These are phyloP conservation scores for Lepus europaeus DNA, from an alignment of 2,113 vertebrate genomes.

Conservation along the genomic window DNA sequence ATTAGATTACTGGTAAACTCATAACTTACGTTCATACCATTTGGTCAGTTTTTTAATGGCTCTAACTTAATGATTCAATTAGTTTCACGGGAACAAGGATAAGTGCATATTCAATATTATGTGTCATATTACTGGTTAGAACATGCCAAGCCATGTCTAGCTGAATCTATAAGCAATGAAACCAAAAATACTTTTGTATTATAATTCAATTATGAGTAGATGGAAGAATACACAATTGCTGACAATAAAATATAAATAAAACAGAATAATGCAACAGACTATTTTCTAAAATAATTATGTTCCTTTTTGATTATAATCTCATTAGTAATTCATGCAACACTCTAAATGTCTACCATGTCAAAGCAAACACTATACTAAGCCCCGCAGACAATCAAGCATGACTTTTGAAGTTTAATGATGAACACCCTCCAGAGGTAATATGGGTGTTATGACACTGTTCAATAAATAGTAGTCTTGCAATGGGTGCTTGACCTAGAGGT, in stretches of 20 bases:
- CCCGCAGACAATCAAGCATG: neutral
- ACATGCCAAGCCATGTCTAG: conserved; percentile 68
- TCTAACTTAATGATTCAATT: conserved; percentile 86
- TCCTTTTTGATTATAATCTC: neutral
- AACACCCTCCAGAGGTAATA: neutral
- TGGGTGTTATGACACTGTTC: neutral
- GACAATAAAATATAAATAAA: conserved; percentile 50
- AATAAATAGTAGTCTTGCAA: neutral
- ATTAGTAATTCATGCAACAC: neutral
- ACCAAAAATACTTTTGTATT: conserved; percentile 18
- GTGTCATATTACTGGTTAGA: conserved; percentile 83
- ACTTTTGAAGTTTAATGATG: neutral
- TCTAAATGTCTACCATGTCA: neutral
- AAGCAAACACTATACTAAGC: neutral
- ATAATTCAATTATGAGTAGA: neutral
- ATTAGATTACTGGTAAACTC: conserved; percentile 74
- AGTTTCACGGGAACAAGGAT: conserved; percentile 85
- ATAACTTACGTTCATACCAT: conserved; percentile 81
- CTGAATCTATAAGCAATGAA: conserved; percentile 34
- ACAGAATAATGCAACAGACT: neutral
- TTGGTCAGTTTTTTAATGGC: conserved; percentile 85
- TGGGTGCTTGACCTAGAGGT: no score
- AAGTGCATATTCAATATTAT: conserved; percentile 84
- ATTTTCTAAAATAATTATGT: conserved; percentile 48
- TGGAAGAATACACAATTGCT: neutral